phyloP scores from a whole-genome alignment of 2,888 invertebrate genomes.

The Drosophila rubida region DNA sequence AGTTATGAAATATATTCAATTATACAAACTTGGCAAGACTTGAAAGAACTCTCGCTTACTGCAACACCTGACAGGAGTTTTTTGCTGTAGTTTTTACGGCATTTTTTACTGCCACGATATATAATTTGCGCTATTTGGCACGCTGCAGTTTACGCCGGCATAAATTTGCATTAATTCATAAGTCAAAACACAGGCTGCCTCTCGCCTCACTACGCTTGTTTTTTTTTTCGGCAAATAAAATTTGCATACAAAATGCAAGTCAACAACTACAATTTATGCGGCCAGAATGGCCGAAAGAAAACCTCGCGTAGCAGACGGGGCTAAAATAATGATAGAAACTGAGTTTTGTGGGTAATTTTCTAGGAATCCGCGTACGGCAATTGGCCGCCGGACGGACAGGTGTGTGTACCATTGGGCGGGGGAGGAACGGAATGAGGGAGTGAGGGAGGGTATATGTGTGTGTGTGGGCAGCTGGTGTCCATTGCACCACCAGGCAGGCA shows the following conservation, averaged over 20 bases:
- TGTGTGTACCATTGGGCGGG: background rate
- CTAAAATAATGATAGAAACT: conserved; percentile 20
- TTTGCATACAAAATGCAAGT: conserved; percentile 64
- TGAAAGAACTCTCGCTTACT: background rate
- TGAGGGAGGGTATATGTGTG: too few species aligned
- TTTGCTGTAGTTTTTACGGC: background rate
- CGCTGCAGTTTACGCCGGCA: conserved; percentile 59
- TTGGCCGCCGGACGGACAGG: conserved; percentile 9
- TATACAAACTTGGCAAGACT: too few species aligned
- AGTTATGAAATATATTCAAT: too few species aligned
- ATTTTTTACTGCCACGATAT: conserved; percentile 15
- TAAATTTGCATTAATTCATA: conserved; percentile 71
- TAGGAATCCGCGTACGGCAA: conserved; percentile 38
- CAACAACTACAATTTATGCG: conserved; percentile 46
- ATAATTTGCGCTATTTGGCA: conserved; percentile 31
- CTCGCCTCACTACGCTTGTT: background rate
- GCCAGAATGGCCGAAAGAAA: conserved; percentile 6
- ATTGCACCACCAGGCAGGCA: conserved; percentile 18
- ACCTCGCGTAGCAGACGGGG: background rate
- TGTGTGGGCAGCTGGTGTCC: conserved; percentile 14
- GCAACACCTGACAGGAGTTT: background rate
- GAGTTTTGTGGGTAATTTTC: conserved; percentile 52
- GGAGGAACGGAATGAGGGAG: too few species aligned
- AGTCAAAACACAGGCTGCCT: conserved; percentile 30
- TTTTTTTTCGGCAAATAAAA: conserved; percentile 36